Evolutionary conservation across 1,140 invertebrate species (phyloP).

Genomic region (Drosophila ambigua): DNA sequence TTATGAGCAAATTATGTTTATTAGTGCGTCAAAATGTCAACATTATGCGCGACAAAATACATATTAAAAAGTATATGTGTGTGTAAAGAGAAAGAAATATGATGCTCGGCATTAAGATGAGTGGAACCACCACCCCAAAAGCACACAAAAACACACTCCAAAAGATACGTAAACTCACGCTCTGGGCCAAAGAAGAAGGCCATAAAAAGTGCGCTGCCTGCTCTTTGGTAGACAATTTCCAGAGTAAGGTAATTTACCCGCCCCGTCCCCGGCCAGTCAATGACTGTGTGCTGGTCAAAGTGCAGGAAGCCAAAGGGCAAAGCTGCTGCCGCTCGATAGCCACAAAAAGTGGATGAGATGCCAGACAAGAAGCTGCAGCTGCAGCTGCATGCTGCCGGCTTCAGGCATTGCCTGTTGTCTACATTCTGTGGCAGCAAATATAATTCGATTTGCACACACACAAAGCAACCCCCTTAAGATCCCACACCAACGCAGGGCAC

Average conservation of each 20-base stretch:
- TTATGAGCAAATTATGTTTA: constrained; percentile 81
- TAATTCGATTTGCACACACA: constrained; percentile 69
- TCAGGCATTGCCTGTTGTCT: constrained; percentile 60
- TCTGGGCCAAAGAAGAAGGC: background rate
- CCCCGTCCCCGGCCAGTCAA: constrained; percentile 17
- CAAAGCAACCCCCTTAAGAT: background rate
- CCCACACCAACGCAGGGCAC: constrained; percentile 24
- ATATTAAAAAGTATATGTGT: constrained; percentile 59
- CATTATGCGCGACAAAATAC: constrained; percentile 74
- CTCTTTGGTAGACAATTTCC: constrained; percentile 49
- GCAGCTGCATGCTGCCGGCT: background rate
- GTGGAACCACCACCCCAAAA: background rate
- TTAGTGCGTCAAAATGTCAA: constrained; percentile 80
- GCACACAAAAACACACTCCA: background rate
- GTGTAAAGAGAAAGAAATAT: constrained; percentile 54
- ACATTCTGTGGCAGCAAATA: constrained; percentile 78
- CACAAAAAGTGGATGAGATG: constrained; percentile 6
- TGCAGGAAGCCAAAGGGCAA: constrained; percentile 33
- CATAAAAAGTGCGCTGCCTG: constrained; percentile 42
- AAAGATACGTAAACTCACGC: constrained; percentile 6
- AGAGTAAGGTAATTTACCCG: constrained; percentile 43
- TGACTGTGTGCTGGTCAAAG: constrained; percentile 61
- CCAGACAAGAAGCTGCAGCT: constrained; percentile 14
- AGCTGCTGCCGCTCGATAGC: no score
- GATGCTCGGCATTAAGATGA: constrained; percentile 46